A percentile compares a stretch with the other conserved stretches of the same genome.
Conservation (phyloP, 2,797 vertebrate genomes). For the Tenualosa thibaudeaui region DNA sequence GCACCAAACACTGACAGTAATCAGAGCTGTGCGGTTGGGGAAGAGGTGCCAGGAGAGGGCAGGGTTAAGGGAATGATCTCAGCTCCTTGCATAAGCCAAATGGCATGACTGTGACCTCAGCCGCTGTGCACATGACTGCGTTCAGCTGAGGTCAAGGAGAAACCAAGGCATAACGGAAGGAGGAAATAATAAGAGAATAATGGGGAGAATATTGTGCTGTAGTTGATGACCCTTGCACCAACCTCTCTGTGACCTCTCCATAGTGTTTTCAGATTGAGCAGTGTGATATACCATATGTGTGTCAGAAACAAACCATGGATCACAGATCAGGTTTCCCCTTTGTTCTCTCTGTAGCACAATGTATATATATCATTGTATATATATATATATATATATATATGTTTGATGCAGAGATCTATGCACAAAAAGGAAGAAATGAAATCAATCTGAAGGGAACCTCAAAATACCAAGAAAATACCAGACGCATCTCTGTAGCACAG, state of each 20-base stretch:
- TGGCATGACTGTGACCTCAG: not conserved
- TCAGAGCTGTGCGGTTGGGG: not conserved
- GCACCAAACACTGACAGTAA: not conserved
- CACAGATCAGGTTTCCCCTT: not conserved
- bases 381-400: not conserved
- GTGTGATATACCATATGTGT: not conserved
- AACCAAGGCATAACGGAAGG: not conserved
- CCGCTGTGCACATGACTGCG: not conserved
- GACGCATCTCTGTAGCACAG: not conserved
- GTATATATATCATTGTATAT: not conserved
- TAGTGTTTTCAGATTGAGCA: not conserved
- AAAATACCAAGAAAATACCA: not conserved
- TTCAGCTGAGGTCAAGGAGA: not conserved
- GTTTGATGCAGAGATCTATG: not conserved
- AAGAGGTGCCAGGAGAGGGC: not conserved
- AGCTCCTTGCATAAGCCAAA: not conserved
- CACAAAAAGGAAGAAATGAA: not conserved
- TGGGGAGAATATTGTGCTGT: not conserved
- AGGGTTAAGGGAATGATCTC: not conserved
- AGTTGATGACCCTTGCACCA: not conserved
- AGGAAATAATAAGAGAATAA: not conserved
- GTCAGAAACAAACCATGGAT: too few species aligned
- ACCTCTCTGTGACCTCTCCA: not conserved
- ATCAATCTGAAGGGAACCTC: too few species aligned
- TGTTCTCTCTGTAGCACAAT: not conserved